Base-by-base conservation (phyloP, 2,888 invertebrate genomes). In the Tinea pellionella region DNA sequence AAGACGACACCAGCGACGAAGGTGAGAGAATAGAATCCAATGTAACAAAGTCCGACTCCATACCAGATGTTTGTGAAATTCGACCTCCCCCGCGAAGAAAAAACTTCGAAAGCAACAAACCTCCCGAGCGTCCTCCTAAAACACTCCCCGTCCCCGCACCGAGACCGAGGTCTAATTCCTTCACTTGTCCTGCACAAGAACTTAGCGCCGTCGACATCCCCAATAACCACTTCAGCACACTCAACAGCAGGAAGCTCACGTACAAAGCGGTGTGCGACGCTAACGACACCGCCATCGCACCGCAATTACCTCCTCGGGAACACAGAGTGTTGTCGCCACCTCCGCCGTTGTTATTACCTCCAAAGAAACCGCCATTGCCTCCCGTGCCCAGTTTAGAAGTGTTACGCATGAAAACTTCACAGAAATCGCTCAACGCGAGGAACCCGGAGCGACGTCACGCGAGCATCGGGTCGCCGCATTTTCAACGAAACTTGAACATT, bases 351-450 rank as follows among this genome's bases (percentile, higher is more conserved):
- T 74, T 89, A 59, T 68, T 91, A 66, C 91, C 92, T 24, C 92
- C 92, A 9, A 92, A 92, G 70, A 93, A 93, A 75, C 93, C 93
- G 41, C 92, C 93, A 29, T 73, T 93, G 67, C 93, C 93, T 62
- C 92, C 93, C 16, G 90, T 92, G 51, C 91, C 92, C 7, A 90
- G 90, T 62, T 80, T 90, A 65, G 91, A 91, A 72, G 88, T 89
- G 7, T 71, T 90, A 65, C 78, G 91, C 68, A 78, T 89, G 69
- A 89, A 90, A 70, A 89, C 81, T 64, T 78, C 82, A 0, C 80
- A 78, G 63, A 87, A 85, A 64, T 62, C 64, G 59, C 65, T 70
- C 18, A 81, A 79, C 61, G 64, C 81, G 1, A 85, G 89, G 62
- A 80, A 82, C 61, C 73, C 78, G 11, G 87, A 88, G 63, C 83